phyloP scores from a whole-genome alignment of 2,888 invertebrate genomes.

The Barypeithes pellucidus region DNA sequence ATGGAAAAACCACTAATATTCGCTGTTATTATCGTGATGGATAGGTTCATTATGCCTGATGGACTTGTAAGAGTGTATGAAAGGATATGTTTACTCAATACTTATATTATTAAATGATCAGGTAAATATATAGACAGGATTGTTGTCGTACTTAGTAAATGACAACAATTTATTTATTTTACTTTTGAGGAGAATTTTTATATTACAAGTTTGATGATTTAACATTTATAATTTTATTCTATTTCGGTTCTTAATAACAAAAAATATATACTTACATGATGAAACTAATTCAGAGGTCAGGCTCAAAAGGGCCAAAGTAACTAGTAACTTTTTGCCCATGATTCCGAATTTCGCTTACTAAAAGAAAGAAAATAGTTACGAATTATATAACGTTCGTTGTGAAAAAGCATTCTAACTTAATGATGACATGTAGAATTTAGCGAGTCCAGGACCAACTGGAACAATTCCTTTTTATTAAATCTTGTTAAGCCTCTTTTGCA shows the following conservation, averaged over 20 bases:
- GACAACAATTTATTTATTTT: no score
- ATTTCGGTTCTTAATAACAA: background rate
- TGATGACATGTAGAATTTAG: no score
- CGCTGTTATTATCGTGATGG: background rate
- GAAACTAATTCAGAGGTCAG: conserved; percentile 19
- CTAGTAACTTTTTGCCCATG: conserved; percentile 39
- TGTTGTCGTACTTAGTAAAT: no score
- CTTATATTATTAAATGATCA: background rate
- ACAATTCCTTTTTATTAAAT: no score
- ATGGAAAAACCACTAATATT: background rate
- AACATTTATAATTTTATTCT: no score
- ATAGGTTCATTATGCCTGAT: conserved; percentile 2
- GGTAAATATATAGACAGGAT: background rate
- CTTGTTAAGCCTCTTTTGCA: no score
- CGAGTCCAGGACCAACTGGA: no score
- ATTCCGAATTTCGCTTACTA: conserved; percentile 6
- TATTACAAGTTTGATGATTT: no score
- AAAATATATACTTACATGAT: conserved; percentile 35
- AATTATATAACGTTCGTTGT: background rate
- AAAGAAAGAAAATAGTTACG: background rate
- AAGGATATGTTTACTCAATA: background rate
- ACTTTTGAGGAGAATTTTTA: no score
- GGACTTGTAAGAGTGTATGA: background rate
- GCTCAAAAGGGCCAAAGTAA: conserved; percentile 41
- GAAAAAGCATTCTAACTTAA: no score